Conservation (phyloP, 2,888 invertebrate species). For the Hartigia nigra region DNA sequence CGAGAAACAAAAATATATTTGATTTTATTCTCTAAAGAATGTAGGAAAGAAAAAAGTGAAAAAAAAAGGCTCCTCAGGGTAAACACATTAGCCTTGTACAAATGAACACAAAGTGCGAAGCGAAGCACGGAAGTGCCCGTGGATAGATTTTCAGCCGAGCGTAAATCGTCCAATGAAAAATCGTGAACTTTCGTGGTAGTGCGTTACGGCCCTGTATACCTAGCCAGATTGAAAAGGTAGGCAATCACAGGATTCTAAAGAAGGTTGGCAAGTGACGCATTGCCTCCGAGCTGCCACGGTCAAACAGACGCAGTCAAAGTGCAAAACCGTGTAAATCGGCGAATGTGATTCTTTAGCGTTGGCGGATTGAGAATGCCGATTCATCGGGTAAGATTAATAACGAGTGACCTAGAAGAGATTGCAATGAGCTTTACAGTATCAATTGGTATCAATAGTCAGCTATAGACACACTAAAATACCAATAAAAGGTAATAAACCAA, state of each 20-base stretch:
- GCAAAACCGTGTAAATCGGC: slow-evolving; percentile 40
- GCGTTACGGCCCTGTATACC: background rate
- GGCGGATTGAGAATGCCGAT: slow-evolving; percentile 1
- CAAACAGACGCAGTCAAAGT: slow-evolving; percentile 31
- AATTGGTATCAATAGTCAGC: background rate
- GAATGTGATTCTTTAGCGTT: slow-evolving; percentile 28
- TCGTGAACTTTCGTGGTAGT: background rate
- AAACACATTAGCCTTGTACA: background rate
- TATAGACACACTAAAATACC: background rate
- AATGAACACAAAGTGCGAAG: background rate
- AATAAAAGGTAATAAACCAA: background rate
- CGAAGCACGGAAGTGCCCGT: background rate
- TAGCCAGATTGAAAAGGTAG: slow-evolving; percentile 4
- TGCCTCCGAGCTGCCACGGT: slow-evolving; percentile 15
- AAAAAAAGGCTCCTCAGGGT: background rate
- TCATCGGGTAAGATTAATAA: slow-evolving; percentile 19
- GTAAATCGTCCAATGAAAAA: background rate
- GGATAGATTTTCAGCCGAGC: background rate
- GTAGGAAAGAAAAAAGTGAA: background rate
- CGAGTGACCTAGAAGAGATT: background rate
- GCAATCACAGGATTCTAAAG: slow-evolving; percentile 19
- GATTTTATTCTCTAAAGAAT: background rate
- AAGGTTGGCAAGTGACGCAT: slow-evolving; percentile 28
- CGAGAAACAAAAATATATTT: background rate
- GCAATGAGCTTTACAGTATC: background rate